These are phyloP conservation scores for Lineus longissimus DNA, from an alignment of 1,140 invertebrate genomes.

Conservation along the genomic window DNA sequence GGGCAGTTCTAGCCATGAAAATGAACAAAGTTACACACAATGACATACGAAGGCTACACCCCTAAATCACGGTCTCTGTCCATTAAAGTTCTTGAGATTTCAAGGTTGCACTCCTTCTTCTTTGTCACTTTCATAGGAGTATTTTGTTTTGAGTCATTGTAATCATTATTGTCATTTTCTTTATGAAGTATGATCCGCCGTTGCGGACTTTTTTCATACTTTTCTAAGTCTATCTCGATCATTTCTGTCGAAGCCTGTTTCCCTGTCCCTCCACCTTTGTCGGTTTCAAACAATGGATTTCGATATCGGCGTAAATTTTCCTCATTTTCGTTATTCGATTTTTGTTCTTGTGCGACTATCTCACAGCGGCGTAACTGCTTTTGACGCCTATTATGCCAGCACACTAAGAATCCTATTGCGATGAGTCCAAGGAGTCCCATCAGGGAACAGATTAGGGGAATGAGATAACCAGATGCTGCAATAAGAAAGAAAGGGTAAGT, in stretches of 20 bases:
- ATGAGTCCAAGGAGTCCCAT: conserved; percentile 53
- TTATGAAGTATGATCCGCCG: conserved; percentile 8
- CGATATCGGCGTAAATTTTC: conserved; percentile 70
- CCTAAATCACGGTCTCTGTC: neutral
- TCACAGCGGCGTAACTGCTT: conserved; percentile 17
- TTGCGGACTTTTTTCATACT: conserved; percentile 33
- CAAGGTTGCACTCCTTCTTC: conserved; percentile 33
- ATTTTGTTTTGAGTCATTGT: conserved; percentile 24
- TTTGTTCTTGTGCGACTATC: conserved; percentile 40
- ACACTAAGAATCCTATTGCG: conserved; percentile 50
- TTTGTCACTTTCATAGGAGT: conserved; percentile 23
- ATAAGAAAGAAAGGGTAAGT: conserved; percentile 17
- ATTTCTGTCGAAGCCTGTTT: conserved; percentile 33
- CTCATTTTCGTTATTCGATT: conserved; percentile 85
- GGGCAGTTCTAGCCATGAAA: too few species aligned
- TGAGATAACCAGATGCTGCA: conserved; percentile 44
- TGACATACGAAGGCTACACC: too few species aligned
- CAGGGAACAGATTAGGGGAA: conserved; percentile 57
- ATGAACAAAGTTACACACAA: too few species aligned
- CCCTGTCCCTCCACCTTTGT: conserved; percentile 25
- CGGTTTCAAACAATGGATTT: conserved; percentile 41
- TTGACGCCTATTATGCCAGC: conserved; percentile 29
- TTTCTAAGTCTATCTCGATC: conserved; percentile 35
- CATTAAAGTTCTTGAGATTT: conserved; percentile 25
- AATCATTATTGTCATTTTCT: neutral